Base-by-base conservation (phyloP, 2,888 invertebrate genomes). In the Tenthredo scrophulariae region DNA sequence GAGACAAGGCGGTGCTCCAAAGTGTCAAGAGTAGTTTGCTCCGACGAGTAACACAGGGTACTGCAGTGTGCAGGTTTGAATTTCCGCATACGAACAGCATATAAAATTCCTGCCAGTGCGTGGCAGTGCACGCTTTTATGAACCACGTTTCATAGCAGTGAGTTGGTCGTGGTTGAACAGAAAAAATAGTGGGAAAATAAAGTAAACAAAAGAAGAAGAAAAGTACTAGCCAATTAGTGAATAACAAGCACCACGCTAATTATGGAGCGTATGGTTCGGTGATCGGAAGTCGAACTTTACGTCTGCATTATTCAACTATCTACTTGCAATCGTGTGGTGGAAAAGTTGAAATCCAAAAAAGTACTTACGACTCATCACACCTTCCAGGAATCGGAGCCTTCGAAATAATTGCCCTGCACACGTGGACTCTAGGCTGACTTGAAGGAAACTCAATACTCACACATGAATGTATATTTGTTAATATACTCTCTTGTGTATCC, bases 11-110 rank as follows among this genome's bases (percentile, higher is more conserved):
- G 80, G 37, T 62, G 62, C 80, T 80, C 58, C 33, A 37, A 40
- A 80, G 80, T 80, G 58, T 62, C 80, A 80, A 80, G 80, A 80
- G 40, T 62, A 62, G 58, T 62, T 40, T 13, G 50, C 80, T 50
- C 62, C 29, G 40, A 40, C 80, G 80, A 58, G 15, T 80, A 29
- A 15, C 37, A 40, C 62, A 3, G 33, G 37, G 37, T 50, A 77
- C 54, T 37, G 62, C 62, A 62, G 10, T 29, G 13, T 40, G 62
- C 62, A 37, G 40, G 80, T 58, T 80, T 58, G 22, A 22, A n/a
- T 80, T 80, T 80, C 22, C 37, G n/a, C 80, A n/a, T 62, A 80
- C 33, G 33, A 62, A 22, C 62, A 10, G 33, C 15, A 6, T 13
- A 62, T 62, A 40, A 62, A 80, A 80, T 62, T 50, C 18, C 58